Evolutionary conservation across 2,113 vertebrate species (phyloP).

Genomic region (Toxotes jaculatrix): DNA sequence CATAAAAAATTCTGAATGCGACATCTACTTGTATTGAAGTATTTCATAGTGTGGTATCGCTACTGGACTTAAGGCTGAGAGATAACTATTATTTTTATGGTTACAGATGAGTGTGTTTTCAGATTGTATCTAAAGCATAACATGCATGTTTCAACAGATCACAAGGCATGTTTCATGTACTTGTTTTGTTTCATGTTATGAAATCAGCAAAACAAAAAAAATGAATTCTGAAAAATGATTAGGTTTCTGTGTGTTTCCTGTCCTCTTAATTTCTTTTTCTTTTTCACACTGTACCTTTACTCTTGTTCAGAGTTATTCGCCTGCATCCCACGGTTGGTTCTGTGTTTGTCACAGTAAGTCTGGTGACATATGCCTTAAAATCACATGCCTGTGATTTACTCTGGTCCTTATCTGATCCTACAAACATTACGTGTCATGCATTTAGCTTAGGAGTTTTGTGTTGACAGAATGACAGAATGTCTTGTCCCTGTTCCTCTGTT

Average conservation of each 20-base stretch:
- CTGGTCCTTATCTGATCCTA: neutral
- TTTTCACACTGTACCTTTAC: neutral
- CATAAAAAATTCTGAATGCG: too few relatives aligned
- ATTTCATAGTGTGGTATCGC: too few relatives aligned
- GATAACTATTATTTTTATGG: too few relatives aligned
- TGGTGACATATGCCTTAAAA: neutral
- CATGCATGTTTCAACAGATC: neutral
- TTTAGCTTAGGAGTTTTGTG: neutral
- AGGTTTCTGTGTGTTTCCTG: too few relatives aligned
- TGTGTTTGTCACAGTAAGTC: neutral
- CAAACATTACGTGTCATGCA: neutral
- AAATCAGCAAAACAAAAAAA: too few relatives aligned
- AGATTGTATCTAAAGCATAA: neutral
- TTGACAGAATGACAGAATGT: neutral
- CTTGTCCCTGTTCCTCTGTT: neutral
- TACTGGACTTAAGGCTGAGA: too few relatives aligned
- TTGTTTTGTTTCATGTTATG: too few relatives aligned
- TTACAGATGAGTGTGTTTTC: neutral
- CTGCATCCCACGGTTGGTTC: neutral
- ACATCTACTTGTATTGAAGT: too few relatives aligned
- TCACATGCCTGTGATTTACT: conserved; percentile 1
- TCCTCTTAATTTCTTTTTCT: neutral
- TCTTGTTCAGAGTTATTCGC: neutral
- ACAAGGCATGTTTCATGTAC: too few relatives aligned
- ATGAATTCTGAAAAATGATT: too few relatives aligned